These are phyloP conservation scores for Archaeoteleia sp. DNA, from an alignment of 2,888 invertebrate genomes.

Conservation along the genomic window DNA sequence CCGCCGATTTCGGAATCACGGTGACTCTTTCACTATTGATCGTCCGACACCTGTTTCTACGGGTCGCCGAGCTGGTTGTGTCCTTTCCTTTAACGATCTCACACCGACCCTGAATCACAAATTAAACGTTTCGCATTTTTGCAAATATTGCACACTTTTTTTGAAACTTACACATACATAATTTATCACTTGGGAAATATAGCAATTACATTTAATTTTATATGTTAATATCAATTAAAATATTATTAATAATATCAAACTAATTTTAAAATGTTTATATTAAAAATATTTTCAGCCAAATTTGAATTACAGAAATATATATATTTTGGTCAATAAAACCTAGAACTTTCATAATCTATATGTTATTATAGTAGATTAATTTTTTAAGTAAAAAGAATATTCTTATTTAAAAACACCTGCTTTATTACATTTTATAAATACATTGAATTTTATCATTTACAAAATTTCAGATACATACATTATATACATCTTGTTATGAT, in stretches of 20 bases:
- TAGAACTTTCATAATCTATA: too few relatives aligned
- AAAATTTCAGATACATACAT: too few relatives aligned
- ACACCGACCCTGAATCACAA: constrained; percentile 32
- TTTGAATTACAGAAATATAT: not conserved
- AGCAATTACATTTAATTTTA: not conserved
- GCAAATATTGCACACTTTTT: constrained; percentile 1
- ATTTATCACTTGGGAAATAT: not conserved
- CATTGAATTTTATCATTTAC: too few relatives aligned
- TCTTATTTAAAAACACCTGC: too few relatives aligned
- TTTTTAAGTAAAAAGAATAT: too few relatives aligned
- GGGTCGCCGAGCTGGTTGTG: constrained; percentile 8
- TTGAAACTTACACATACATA: constrained; percentile 4
- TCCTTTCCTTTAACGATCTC: constrained; percentile 25
- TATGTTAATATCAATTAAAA: not conserved
- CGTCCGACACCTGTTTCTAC: constrained; percentile 24
- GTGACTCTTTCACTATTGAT: constrained; percentile 25
- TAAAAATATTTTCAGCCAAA: not conserved
- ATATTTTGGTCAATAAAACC: too few relatives aligned
- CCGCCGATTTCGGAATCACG: constrained; percentile 26
- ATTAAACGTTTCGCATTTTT: constrained; percentile 22
- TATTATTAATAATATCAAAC: too few relatives aligned
- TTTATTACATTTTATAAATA: too few relatives aligned
- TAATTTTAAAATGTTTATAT: too few relatives aligned
- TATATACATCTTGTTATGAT: too few relatives aligned
- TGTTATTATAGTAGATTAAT: too few relatives aligned